A percentile compares a stretch with the other conserved stretches of the same genome.
Evolutionary conservation across 2,113 vertebrate genomes (phyloP).

Genomic region (Pelmatolapia mariae): DNA sequence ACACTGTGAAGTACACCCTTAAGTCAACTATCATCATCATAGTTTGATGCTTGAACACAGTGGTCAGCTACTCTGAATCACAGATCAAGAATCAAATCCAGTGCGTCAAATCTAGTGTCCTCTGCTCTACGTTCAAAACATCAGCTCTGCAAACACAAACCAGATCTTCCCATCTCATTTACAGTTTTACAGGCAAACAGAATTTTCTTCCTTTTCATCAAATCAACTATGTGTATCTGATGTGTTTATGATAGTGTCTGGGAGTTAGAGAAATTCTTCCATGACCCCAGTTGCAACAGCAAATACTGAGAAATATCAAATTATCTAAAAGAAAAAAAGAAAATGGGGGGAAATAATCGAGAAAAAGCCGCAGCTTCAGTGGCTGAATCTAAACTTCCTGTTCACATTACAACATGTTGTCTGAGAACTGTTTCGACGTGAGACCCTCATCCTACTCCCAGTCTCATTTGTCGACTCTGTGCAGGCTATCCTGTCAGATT

Average conservation of each 20-base stretch:
- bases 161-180: neutral
- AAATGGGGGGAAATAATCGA: neutral
- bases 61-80: constrained; percentile 22
- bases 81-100: constrained; percentile 37
- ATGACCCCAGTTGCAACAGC: neutral
- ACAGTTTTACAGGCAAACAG: neutral
- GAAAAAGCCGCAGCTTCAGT: constrained; percentile 15
- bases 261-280: neutral
- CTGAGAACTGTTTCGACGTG: constrained; percentile 1
- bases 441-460: constrained; percentile 17
- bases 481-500: constrained; percentile 18
- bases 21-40: constrained; percentile 2
- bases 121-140: neutral
- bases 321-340: neutral
- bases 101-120: neutral
- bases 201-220: constrained; percentile 14
- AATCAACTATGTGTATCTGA: neutral
- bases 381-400: constrained; percentile 43
- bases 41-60: constrained; percentile 15
- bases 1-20: neutral
- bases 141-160: constrained; percentile 15
- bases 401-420: constrained; percentile 44
- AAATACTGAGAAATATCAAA: constrained; percentile 16
- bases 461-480: constrained; percentile 32
- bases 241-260: neutral